Percentiles rank a stretch among this genome's conserved stretches.
These are phyloP conservation scores for Syngnathus floridae DNA, from an alignment of 2,113 vertebrate species.

Conservation along the genomic window DNA sequence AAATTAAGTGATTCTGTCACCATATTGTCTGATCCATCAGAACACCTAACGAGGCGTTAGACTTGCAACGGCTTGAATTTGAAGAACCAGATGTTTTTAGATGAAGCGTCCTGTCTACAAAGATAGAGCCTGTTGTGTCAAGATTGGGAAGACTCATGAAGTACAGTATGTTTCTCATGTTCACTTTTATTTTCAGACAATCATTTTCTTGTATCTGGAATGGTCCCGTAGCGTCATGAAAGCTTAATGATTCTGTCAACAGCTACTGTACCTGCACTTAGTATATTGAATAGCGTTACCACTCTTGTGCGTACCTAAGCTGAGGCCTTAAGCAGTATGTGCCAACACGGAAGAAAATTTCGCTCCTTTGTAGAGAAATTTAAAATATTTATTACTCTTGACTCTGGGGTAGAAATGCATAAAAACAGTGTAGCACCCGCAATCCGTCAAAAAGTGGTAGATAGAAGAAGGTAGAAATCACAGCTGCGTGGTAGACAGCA, in stretches of 20 bases:
- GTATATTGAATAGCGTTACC: conserved; percentile 2
- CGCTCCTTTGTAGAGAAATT: conserved; percentile 41
- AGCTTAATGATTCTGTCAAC: conserved; percentile 33
- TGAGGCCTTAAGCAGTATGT: conserved; percentile 33
- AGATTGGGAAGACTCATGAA: conserved; percentile 22
- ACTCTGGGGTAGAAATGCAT: conserved; percentile 32
- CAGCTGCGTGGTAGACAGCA: conserved; percentile 27
- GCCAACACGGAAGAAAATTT: conserved; percentile 51
- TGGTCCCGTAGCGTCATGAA: conserved; percentile 29
- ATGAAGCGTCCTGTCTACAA: no score
- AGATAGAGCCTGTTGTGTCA: conserved; percentile 27
- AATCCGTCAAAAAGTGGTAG: conserved; percentile 36
- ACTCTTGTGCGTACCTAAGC: conserved; percentile 32
- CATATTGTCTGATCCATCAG: no score
- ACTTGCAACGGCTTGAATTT: no score
- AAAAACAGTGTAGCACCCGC: conserved; percentile 37
- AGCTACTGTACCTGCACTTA: conserved; percentile 8
- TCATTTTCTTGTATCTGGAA: conserved; percentile 40
- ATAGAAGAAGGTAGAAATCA: conserved; percentile 48
- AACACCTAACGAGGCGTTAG: no score
- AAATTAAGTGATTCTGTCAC: no score
- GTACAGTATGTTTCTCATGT: neutral
- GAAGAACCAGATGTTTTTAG: no score
- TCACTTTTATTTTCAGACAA: conserved; percentile 12
- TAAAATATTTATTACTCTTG: conserved; percentile 61